Evolutionary conservation across 2,113 vertebrate species (phyloP).

Genomic region (Hemiscyllium ocellatum): DNA sequence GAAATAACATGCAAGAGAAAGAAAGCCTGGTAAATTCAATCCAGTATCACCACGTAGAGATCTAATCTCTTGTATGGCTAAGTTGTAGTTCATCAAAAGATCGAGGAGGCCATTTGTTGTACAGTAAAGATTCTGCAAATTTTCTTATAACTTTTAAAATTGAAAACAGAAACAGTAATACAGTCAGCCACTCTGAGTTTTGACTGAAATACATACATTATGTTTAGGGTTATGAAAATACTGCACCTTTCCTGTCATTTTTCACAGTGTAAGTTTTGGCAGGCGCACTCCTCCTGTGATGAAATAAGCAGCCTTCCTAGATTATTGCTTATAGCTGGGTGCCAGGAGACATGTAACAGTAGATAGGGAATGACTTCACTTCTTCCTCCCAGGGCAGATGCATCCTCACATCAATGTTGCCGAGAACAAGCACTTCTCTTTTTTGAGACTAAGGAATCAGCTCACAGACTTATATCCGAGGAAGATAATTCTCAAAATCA

Average conservation of each 20-base stretch:
- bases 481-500: background rate
- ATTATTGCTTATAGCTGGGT: background rate
- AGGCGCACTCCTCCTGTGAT: background rate
- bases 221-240: background rate
- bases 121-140: background rate
- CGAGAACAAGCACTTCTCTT: background rate
- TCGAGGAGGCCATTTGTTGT: background rate
- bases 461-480: background rate
- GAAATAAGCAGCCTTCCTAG: background rate
- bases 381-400: background rate
- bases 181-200: background rate
- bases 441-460: background rate
- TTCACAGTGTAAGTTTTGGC: background rate
- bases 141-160: background rate
- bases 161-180: background rate
- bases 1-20: background rate
- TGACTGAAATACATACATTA: background rate
- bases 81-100: background rate
- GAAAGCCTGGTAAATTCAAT: background rate
- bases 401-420: background rate
- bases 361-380: background rate
- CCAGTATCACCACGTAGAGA: background rate
- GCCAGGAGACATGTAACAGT: background rate
- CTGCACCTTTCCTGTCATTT: background rate
- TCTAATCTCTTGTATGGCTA: background rate